Evolutionary conservation across 2,113 vertebrate species (phyloP).

Genomic region (Peucedramus taeniatus): DNA sequence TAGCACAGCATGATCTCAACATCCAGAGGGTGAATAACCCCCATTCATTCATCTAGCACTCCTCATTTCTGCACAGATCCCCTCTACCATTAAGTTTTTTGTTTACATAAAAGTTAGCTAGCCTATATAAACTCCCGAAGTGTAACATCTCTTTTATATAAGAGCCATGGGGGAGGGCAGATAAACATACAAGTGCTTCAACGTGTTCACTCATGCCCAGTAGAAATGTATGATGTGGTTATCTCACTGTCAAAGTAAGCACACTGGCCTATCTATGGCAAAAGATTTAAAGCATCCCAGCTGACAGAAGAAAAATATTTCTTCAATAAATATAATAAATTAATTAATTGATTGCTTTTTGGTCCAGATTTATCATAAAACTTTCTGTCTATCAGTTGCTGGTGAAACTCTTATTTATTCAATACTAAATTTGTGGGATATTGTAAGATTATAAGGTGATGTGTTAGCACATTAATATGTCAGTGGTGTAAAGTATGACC

Average conservation of each 20-base stretch:
- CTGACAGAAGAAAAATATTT: not conserved
- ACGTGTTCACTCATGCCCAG: not conserved
- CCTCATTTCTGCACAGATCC: not conserved
- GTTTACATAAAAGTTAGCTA: not conserved
- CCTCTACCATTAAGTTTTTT: not conserved
- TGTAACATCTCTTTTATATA: not conserved
- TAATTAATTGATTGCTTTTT: not conserved
- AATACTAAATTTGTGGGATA: not conserved
- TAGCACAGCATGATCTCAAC: constrained; percentile 27
- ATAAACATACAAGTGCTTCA: not conserved
- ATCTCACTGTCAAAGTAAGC: not conserved
- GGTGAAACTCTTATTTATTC: not conserved
- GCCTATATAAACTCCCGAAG: not conserved
- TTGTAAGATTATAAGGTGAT: not conserved
- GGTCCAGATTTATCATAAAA: not conserved
- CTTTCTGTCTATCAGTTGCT: not conserved
- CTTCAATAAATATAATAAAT: not conserved
- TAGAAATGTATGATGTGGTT: not conserved
- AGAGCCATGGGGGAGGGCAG: not conserved
- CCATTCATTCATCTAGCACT: not conserved
- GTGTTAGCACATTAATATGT: not conserved
- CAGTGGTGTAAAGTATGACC: not conserved
- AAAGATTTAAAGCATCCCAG: not conserved
- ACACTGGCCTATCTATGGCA: not conserved
- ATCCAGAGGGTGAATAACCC: constrained; percentile 14